phyloP scores from a whole-genome alignment of 2,888 invertebrate genomes.

The Drosophila neotestacea region DNA sequence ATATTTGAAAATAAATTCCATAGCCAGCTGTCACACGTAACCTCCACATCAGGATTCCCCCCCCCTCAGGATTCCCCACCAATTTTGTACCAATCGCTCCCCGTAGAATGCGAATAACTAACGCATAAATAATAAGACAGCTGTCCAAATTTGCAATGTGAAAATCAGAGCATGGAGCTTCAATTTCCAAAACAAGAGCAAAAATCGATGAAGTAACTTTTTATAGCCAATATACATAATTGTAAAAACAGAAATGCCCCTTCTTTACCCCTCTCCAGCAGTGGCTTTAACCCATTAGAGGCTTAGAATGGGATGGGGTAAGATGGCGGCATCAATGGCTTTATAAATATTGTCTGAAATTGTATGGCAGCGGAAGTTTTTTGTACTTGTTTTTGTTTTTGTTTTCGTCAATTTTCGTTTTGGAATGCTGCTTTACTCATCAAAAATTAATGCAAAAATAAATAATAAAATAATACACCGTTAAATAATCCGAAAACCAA shows the following conservation, averaged over 20 bases:
- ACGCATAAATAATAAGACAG: constrained; percentile 75
- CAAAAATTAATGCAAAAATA: constrained; percentile 82
- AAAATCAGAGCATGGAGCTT: constrained; percentile 41
- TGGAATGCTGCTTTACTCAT: constrained; percentile 54
- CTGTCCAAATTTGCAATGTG: constrained; percentile 56
- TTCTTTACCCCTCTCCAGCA: background rate
- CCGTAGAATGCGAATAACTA: constrained; percentile 41
- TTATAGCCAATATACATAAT: constrained; percentile 34
- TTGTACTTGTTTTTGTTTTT: constrained; percentile 43
- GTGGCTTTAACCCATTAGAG: constrained; percentile 57
- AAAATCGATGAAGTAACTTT: constrained; percentile 66
- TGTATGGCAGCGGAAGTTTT: constrained; percentile 40
- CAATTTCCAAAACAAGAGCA: constrained; percentile 49
- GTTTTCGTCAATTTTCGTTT: constrained; percentile 39
- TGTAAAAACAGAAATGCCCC: constrained; percentile 34
- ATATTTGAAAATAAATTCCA: constrained; percentile 22
- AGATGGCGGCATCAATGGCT: constrained; percentile 43
- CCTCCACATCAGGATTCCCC: background rate
- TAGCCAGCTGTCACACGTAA: constrained; percentile 48
- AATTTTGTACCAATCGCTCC: background rate
- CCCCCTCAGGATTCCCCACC: too few species aligned
- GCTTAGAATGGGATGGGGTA: constrained; percentile 16
- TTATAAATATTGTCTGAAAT: constrained; percentile 54
- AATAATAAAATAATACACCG: constrained; percentile 83
- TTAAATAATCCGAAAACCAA: constrained; percentile 83